A percentile compares a stretch with the other conserved stretches of the same genome.
These are phyloP conservation scores for Acleris holmiana DNA, from an alignment of 2,888 invertebrate species.

Conservation along the genomic window DNA sequence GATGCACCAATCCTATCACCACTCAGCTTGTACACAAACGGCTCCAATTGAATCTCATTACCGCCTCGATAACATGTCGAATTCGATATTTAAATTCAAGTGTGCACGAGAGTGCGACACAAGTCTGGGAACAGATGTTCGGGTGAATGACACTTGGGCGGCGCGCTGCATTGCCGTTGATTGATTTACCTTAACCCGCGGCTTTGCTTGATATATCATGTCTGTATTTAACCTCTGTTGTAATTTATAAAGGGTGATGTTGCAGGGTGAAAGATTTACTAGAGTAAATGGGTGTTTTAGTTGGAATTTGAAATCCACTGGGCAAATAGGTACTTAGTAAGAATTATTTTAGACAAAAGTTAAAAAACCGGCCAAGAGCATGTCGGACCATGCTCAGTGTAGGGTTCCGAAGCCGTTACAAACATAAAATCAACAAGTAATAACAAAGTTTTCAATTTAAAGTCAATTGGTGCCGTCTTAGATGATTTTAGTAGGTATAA, in stretches of 20 bases:
- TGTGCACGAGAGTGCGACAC: slow-evolving; percentile 67
- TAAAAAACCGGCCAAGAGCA: too few species aligned
- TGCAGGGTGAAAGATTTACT: background rate
- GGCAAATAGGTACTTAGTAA: too few species aligned
- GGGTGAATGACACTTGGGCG: slow-evolving; percentile 63
- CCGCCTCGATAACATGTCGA: slow-evolving; percentile 48
- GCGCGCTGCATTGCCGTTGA: slow-evolving; percentile 19
- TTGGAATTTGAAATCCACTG: too few species aligned
- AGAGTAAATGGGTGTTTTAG: too few species aligned
- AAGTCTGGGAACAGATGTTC: slow-evolving; percentile 81
- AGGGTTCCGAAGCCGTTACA: too few species aligned
- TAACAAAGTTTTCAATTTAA: too few species aligned
- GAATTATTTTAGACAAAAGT: too few species aligned
- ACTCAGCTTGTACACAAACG: slow-evolving; percentile 30
- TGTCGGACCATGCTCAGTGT: too few species aligned
- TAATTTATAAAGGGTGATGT: background rate
- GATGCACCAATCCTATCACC: slow-evolving; percentile 26
- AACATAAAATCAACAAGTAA: too few species aligned
- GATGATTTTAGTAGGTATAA: too few species aligned
- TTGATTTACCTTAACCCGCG: slow-evolving; percentile 27
- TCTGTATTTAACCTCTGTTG: slow-evolving; percentile 14
- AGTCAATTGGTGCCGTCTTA: too few species aligned
- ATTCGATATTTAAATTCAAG: slow-evolving; percentile 54
- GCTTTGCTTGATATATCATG: slow-evolving; percentile 28
- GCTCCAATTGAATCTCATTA: slow-evolving; percentile 48